These are phyloP conservation scores for Drosophila micromelanica DNA, from an alignment of 1,140 invertebrate genomes.

Conservation along the genomic window DNA sequence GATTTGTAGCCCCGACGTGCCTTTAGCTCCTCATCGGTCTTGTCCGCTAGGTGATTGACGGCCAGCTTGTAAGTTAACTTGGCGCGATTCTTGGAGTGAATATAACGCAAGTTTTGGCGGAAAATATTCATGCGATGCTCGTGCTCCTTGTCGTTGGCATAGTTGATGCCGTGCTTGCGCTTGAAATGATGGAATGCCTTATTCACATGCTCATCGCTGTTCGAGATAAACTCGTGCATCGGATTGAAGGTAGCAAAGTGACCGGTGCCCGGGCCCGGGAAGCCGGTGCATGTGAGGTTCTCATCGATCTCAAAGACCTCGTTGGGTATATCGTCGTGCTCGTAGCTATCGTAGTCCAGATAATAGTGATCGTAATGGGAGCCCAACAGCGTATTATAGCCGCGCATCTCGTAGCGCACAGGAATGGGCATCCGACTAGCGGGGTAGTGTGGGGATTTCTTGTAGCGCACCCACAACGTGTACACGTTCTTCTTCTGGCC, in stretches of 20 bases:
- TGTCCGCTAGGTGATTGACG: slow-evolving; percentile 96
- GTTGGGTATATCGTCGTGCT: slow-evolving; percentile 88
- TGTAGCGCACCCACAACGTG: slow-evolving; percentile 92
- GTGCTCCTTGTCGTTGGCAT: slow-evolving; percentile 88
- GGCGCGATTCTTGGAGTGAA: slow-evolving; percentile 93
- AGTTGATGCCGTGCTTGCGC: slow-evolving; percentile 89
- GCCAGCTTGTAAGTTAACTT: slow-evolving; percentile 90
- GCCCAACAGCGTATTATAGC: slow-evolving; percentile 95
- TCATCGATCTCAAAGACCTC: slow-evolving; percentile 89
- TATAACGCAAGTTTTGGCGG: slow-evolving; percentile 94
- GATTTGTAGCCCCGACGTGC: slow-evolving; percentile 91
- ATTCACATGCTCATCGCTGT: slow-evolving; percentile 89
- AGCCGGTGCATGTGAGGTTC: slow-evolving; percentile 90
- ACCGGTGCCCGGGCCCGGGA: slow-evolving; percentile 93
- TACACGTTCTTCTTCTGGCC: slow-evolving; percentile 95
- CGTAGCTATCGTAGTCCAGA: slow-evolving; percentile 92
- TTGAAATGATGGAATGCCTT: slow-evolving; percentile 92
- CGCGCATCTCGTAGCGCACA: slow-evolving; percentile 95
- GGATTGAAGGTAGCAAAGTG: slow-evolving; percentile 95
- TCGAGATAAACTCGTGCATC: slow-evolving; percentile 95
- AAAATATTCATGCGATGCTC: slow-evolving; percentile 91
- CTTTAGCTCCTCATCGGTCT: slow-evolving; percentile 90
- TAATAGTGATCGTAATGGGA: slow-evolving; percentile 99
- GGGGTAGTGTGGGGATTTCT: slow-evolving; percentile 85
- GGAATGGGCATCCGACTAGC: slow-evolving; percentile 86